Evolutionary conservation across 2,113 vertebrate species (phyloP), one percentile per base, ranked within the genome.

Genomic region (Monarcha castaneiventris): DNA sequence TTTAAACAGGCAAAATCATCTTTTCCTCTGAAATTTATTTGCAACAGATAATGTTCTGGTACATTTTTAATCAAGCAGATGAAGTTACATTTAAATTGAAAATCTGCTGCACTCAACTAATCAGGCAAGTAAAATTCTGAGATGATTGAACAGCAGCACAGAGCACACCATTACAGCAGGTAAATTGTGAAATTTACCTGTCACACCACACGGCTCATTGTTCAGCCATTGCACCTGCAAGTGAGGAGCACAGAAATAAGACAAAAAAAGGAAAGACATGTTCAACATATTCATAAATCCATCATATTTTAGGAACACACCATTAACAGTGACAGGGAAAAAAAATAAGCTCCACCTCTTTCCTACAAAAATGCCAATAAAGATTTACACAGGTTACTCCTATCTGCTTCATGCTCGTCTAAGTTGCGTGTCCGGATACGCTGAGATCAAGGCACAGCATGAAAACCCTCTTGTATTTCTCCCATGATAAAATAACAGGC

Each of bases 51-150:
- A 98, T 98, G 97, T 98, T 98, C 97, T 98, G 98, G 97, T 98
- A 98, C 98, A 98, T 98, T 98, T 98, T 98, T 98, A 98, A 98
- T 98, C 98, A 98, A 98, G 96, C 97, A 98, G 98, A 98, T 98
- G 97, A 98, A 98, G 97, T 97, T 97, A 98, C 98, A 98, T 98
- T 98, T 98, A 98, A 98, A 98, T 98, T 98, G 98, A 98, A 98
- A 98, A 98, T 98, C 97, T 97, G 97, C 98, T 97, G 97, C 98
- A 97, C 96, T 97, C 97, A 98, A 97, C 97, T 98, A 97, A 98
- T 97, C 98, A 98, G 98, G 97, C 97, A 97, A 96, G 97, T 90
- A 90, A 90, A 97, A 97, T 97, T 98, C 97, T 33, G 93, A 94
- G 96, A 94, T 93, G 98, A 96, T 13, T 97, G 98, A 97, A 97